These are phyloP conservation scores for Ceyx cyanopectus DNA, from an alignment of 2,113 vertebrate genomes.

Conservation along the genomic window DNA sequence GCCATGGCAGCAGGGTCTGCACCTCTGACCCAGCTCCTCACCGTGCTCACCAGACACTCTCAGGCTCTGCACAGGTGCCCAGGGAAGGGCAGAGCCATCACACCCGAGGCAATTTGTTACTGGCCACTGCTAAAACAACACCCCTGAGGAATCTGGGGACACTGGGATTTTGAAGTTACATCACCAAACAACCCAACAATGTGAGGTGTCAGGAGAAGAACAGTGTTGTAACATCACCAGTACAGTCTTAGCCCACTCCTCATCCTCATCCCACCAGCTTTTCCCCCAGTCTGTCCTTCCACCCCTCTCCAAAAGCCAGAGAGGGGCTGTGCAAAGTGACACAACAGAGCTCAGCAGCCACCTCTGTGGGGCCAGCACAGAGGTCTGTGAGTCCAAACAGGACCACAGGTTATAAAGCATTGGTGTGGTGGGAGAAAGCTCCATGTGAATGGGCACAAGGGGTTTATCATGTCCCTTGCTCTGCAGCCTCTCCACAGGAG, in stretches of 20 bases:
- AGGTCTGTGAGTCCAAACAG: background rate
- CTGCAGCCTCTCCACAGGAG: background rate
- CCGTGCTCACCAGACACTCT: accelerated
- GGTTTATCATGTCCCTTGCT: background rate
- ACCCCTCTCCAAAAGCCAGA: background rate
- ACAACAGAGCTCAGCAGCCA: background rate
- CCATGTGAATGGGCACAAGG: background rate
- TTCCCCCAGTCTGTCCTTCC: background rate
- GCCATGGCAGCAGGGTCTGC: background rate
- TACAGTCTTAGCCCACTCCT: background rate
- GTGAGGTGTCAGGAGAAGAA: background rate
- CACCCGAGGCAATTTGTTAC: accelerated
- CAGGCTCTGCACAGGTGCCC: background rate
- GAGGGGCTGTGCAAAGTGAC: background rate
- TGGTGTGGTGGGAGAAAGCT: background rate
- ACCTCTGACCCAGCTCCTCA: background rate
- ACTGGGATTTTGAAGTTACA: background rate
- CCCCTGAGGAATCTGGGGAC: background rate
- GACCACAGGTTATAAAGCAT: background rate
- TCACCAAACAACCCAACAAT: background rate
- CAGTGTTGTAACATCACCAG: background rate
- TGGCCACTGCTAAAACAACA: background rate
- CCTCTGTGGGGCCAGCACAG: accelerated
- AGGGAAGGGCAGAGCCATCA: background rate
- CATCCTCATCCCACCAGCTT: background rate